phyloP scores from a whole-genome alignment of 2,888 invertebrate species.

The Calameuta pallipes region DNA sequence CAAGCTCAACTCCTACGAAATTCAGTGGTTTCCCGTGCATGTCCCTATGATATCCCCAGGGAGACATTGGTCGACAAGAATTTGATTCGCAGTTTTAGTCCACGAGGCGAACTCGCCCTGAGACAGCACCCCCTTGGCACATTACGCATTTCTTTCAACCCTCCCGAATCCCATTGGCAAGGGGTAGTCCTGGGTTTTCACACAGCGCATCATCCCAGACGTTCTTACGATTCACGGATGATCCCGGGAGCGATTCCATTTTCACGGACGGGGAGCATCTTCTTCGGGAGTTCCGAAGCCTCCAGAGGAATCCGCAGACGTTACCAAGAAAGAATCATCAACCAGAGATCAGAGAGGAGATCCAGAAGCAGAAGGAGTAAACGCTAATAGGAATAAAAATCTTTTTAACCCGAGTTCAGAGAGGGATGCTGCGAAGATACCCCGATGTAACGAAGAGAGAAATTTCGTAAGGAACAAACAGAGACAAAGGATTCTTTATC shows the following conservation, averaged over 20 bases:
- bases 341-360: background rate
- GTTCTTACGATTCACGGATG: background rate
- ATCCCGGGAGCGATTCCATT: background rate
- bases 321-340: background rate
- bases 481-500: conserved; percentile 18
- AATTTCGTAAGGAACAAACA: background rate
- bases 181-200: background rate
- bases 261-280: background rate
- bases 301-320: background rate
- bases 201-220: background rate
- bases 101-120: background rate
- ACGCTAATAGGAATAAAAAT: background rate
- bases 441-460: background rate
- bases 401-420: background rate
- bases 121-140: background rate
- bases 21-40: background rate
- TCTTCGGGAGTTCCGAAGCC: background rate
- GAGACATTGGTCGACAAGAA: background rate
- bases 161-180: background rate
- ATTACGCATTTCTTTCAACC: background rate
- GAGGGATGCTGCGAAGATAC: background rate
- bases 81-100: background rate
- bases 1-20: background rate
- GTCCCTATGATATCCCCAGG: background rate
- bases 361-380: background rate